A percentile compares a stretch with the other conserved stretches of the same genome.
These are phyloP conservation scores for Schizotus pectinicornis DNA, from an alignment of 2,888 invertebrate species.

Conservation along the genomic window DNA sequence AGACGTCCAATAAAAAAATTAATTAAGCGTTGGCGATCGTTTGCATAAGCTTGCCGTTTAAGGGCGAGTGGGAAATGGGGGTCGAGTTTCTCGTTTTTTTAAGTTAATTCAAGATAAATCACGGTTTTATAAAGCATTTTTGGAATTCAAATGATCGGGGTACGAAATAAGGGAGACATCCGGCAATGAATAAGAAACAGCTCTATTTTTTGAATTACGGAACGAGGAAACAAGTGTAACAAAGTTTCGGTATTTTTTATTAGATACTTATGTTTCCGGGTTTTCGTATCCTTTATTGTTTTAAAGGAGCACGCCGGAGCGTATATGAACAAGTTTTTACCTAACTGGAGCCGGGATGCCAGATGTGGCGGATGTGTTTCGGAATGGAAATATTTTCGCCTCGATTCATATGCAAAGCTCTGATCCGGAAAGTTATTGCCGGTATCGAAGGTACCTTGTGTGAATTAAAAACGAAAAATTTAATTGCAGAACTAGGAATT, in stretches of 20 bases:
- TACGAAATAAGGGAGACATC: constrained; percentile 17
- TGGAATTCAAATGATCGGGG: constrained; percentile 23
- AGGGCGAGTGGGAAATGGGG: not conserved
- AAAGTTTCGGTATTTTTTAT: constrained; percentile 34
- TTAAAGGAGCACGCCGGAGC: constrained; percentile 27
- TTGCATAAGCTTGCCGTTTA: not conserved
- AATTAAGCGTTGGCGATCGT: not conserved
- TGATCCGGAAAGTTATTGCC: constrained; percentile 12
- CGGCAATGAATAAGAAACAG: constrained; percentile 26
- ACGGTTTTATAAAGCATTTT: constrained; percentile 22
- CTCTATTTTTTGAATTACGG: constrained; percentile 29
- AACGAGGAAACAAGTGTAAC: constrained; percentile 36
- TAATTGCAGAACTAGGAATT: not conserved
- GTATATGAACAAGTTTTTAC: constrained; percentile 31
- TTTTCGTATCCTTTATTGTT: constrained; percentile 34
- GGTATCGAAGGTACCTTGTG: not conserved
- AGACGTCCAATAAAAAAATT: constrained; percentile 1
- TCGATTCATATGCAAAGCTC: constrained; percentile 24
- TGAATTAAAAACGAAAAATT: not conserved
- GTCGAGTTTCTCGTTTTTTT: constrained; percentile 4
- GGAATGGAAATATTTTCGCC: constrained; percentile 25
- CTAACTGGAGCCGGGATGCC: constrained; percentile 25
- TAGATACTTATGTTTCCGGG: constrained; percentile 34
- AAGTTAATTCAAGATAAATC: constrained; percentile 22
- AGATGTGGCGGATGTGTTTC: constrained; percentile 31